Evolutionary conservation across 2,888 invertebrate species (phyloP).

Genomic region (Eumerus sabulonum): DNA sequence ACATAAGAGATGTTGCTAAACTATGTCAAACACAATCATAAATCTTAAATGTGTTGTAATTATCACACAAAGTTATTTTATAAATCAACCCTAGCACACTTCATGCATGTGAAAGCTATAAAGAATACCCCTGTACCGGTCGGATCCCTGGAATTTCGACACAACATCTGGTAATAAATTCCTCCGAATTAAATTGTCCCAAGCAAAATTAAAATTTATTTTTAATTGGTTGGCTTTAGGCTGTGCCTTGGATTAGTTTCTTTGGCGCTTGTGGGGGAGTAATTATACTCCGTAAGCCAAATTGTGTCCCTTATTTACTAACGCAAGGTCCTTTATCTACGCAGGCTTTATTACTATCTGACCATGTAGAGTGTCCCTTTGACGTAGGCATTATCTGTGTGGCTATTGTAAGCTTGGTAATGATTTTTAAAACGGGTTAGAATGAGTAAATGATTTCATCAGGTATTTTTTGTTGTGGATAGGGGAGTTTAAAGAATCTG

Average conservation of each 20-base stretch:
- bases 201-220: constrained; percentile 48
- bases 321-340: constrained; percentile 17
- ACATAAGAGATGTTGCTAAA: constrained; percentile 33
- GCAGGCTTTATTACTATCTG: not conserved
- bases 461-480: no score
- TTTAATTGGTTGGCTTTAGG: constrained; percentile 33
- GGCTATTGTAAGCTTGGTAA: no score
- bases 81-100: no score
- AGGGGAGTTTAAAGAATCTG: no score
- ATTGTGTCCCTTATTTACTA: constrained; percentile 41
- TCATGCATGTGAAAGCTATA: constrained; percentile 18
- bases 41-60: constrained; percentile 46
- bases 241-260: constrained; percentile 24
- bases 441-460: no score
- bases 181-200: constrained; percentile 43
- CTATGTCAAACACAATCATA: constrained; percentile 42
- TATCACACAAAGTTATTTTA: constrained; percentile 28
- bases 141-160: constrained; percentile 33
- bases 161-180: constrained; percentile 51
- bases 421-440: no score
- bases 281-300: constrained; percentile 39
- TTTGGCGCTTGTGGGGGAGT: constrained; percentile 37
- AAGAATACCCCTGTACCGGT: constrained; percentile 16
- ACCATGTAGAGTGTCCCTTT: no score
- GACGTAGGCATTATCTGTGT: no score